These are phyloP conservation scores for Porphyrio hochstetteri DNA, from an alignment of 2,113 vertebrate genomes.

Conservation along the genomic window DNA sequence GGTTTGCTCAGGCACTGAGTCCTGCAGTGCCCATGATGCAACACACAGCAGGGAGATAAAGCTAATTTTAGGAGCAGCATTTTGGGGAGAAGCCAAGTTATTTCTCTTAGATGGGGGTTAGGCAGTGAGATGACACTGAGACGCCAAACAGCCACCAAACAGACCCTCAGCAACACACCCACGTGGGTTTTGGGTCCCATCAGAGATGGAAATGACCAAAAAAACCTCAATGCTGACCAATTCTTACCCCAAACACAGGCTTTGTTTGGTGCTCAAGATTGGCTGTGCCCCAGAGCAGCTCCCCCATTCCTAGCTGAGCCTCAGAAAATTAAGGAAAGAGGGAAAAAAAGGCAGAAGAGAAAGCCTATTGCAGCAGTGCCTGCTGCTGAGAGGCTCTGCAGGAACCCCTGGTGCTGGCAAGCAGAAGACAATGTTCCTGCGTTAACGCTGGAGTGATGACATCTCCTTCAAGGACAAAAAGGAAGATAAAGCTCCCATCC, in stretches of 20 bases:
- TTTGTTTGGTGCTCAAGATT: accelerated
- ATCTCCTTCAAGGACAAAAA: not conserved
- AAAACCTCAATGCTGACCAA: not conserved
- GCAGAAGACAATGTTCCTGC: not conserved
- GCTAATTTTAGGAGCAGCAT: not conserved
- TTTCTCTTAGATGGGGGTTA: not conserved
- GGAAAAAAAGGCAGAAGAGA: not conserved
- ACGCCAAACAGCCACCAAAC: accelerated
- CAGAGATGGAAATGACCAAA: not conserved
- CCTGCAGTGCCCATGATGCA: not conserved
- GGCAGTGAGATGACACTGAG: not conserved
- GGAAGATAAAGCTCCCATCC: not conserved
- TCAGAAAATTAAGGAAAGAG: not conserved
- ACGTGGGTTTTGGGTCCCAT: accelerated
- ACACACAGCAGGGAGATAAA: accelerated
- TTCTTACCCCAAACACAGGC: not conserved
- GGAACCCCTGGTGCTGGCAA: not conserved
- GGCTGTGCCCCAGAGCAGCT: not conserved
- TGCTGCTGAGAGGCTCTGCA: not conserved
- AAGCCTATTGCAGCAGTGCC: not conserved
- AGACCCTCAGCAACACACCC: not conserved
- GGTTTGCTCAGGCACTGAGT: not conserved
- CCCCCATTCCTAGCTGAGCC: not conserved
- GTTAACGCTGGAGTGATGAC: not conserved
- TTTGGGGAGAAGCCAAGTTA: accelerated